Percentiles rank a stretch among this genome's conserved stretches.
These are phyloP conservation scores for Phorcus lineatus DNA, from an alignment of 2,888 invertebrate species.

Conservation along the genomic window DNA sequence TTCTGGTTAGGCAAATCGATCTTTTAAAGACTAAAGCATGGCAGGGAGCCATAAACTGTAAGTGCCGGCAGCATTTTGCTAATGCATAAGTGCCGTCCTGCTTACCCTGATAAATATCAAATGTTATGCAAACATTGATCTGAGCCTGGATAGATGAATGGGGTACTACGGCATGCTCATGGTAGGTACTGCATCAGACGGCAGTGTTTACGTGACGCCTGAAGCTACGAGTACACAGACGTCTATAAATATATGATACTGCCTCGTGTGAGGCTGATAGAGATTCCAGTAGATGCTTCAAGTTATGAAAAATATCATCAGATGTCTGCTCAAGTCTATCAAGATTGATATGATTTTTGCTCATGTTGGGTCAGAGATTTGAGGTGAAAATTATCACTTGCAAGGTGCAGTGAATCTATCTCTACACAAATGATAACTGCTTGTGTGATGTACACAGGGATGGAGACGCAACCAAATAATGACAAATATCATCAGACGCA, in stretches of 20 bases:
- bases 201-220: background rate
- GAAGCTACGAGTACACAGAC: background rate
- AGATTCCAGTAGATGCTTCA: no score
- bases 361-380: no score
- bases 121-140: constrained; percentile 8
- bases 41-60: background rate
- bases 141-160: background rate
- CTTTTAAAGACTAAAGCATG: background rate
- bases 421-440: no score
- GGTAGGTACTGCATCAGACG: background rate
- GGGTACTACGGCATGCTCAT: background rate
- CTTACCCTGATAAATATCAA: background rate
- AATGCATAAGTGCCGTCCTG: background rate
- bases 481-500: no score
- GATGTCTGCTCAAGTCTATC: no score
- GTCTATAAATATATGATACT: background rate
- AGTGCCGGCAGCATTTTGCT: background rate
- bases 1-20: background rate
- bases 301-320: no score
- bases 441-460: no score
- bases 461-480: no score
- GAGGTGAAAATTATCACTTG: no score
- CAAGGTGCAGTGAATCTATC: no score
- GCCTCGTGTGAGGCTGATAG: no score
- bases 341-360: no score